These are phyloP conservation scores for Helleia helle DNA, from an alignment of 2,888 invertebrate genomes.

Conservation along the genomic window DNA sequence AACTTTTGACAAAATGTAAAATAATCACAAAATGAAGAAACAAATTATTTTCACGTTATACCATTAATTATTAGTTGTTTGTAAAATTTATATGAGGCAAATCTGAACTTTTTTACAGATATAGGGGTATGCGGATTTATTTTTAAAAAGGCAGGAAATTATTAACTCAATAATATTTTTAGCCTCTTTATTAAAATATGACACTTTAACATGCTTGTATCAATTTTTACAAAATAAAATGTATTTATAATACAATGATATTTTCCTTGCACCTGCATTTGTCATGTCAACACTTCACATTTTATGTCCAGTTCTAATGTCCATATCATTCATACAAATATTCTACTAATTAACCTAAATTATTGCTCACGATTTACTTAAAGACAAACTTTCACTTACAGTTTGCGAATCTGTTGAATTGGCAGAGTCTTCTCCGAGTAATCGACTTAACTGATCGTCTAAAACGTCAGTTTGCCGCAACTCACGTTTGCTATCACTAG, in stretches of 20 bases:
- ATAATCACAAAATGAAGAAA: too few species aligned
- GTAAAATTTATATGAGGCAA: conserved; percentile 2
- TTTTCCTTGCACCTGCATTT: conserved; percentile 14
- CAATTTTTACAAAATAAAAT: conserved; percentile 4
- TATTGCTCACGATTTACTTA: conserved; percentile 49
- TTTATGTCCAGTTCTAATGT: conserved; percentile 23
- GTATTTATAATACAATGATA: conserved; percentile 12
- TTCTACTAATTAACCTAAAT: conserved; percentile 30
- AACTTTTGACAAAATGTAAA: too few species aligned
- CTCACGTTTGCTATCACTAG: conserved; percentile 38
- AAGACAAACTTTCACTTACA: conserved; percentile 55
- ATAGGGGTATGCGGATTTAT: background rate
- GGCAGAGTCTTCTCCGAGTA: conserved; percentile 52
- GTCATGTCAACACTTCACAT: conserved; percentile 7
- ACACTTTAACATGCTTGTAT: conserved; percentile 4
- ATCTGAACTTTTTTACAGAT: background rate
- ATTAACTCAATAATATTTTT: conserved; percentile 12
- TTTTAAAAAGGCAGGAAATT: conserved; percentile 5
- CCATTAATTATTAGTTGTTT: background rate
- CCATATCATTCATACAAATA: conserved; percentile 37
- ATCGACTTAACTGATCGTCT: conserved; percentile 47
- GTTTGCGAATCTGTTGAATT: conserved; percentile 49
- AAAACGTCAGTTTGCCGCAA: conserved; percentile 33
- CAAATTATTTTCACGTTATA: too few species aligned
- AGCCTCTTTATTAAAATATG: conserved; percentile 18